Base-by-base conservation (phyloP, 2,797 vertebrate genomes). In the Dallia pectoralis region DNA sequence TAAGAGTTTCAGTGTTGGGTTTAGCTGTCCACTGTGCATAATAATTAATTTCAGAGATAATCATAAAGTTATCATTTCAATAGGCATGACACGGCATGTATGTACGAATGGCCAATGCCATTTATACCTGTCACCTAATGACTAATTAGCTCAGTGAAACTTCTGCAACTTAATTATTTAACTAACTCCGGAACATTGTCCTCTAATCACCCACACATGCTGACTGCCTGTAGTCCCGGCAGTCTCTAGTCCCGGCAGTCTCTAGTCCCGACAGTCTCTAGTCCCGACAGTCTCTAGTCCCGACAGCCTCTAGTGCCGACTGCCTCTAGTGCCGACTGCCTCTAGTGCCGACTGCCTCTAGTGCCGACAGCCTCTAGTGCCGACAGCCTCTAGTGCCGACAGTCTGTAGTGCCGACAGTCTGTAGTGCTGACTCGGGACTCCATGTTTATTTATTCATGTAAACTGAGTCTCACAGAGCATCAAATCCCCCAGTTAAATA, bases 401-500 rank as follows among this genome's bases (percentile, higher is more conserved):
- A n/a, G n/a, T n/a, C n/a, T n/a, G n/a, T n/a, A n/a, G n/a, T 63
- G 9, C 29, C 2, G 27, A 7, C 44, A 15, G 40, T 25, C 22
- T 67, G 22, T 25, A 47, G 18, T 14, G n/a, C 67, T 48, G 67
- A 22, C 33, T 32, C 25, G 22, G n/a, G 40, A 32, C 18, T 44
- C 40, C 14, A 44, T 2, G 5, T 29, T 72, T 7, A 64, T 22
- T 14, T 40, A 72, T 36, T 15, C 16, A 61, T 32, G 40, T 61
- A 29, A 30, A 71, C 14, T 7, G 22, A 59, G 22, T 25, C 22
- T 25, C 22, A 27, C 22, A n/a, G 62, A 19, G 25, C 32, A 47
- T 62, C 33, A 44, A 71, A 33, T 53, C 48, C 15, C 56, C 66
- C 72, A 74, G 74, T 76, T 79, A 77, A 77, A 78, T 53, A 47